phyloP scores from a whole-genome alignment of 2,888 invertebrate species.

The Rosalia funebris region DNA sequence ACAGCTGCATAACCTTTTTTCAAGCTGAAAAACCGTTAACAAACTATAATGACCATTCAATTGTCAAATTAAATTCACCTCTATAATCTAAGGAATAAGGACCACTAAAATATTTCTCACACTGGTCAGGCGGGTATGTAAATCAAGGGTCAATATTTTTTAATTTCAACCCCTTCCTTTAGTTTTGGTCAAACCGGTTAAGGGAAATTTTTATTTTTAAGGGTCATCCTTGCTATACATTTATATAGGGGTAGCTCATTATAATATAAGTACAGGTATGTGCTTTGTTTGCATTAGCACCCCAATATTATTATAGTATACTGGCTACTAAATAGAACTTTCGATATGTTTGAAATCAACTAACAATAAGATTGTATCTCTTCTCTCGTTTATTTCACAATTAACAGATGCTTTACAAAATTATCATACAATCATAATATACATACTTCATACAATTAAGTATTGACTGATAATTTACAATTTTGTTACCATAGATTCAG shows the following conservation, averaged over 20 bases:
- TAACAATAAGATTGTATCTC: too few species aligned
- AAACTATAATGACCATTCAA: conserved; percentile 25
- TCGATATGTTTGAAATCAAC: too few species aligned
- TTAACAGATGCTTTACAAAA: too few species aligned
- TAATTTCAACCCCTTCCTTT: conserved; percentile 48
- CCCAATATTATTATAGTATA: conserved; percentile 18
- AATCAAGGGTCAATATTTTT: conserved; percentile 61
- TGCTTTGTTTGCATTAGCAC: conserved; percentile 33
- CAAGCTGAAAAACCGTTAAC: conserved; percentile 38
- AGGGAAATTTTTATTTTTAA: conserved; percentile 55
- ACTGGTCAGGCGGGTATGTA: conserved; percentile 61
- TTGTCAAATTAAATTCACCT: conserved; percentile 10
- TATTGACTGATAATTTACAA: too few species aligned
- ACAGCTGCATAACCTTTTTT: conserved; percentile 14
- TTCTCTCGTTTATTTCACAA: too few species aligned
- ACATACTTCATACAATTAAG: too few species aligned
- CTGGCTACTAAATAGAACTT: not conserved
- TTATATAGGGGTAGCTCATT: conserved; percentile 41
- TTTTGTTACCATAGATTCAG: too few species aligned
- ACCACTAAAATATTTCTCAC: conserved; percentile 41
- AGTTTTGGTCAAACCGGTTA: conserved; percentile 58
- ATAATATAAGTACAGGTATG: conserved; percentile 24
- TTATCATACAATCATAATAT: too few species aligned
- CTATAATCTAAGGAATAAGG: conserved; percentile 22
- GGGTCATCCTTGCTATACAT: conserved; percentile 44